Conservation (phyloP, 1,140 invertebrate species). For the Zophobas morio region DNA sequence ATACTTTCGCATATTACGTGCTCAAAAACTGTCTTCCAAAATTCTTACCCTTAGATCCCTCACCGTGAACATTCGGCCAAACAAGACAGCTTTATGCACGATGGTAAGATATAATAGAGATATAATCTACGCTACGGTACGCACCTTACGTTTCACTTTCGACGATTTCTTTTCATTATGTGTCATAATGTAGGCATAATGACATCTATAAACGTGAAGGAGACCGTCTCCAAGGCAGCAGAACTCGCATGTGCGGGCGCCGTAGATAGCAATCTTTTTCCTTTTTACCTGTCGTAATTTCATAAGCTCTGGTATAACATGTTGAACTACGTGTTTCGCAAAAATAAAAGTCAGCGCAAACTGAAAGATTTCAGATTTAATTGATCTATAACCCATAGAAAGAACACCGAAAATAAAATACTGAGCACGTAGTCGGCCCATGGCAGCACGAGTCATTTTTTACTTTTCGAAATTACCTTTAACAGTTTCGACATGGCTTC, state of each 20-base stretch:
- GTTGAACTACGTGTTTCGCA: background rate
- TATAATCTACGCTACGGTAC: conserved; percentile 35
- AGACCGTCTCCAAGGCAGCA: conserved; percentile 29
- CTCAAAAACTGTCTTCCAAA: too few relatives aligned
- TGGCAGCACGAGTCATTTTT: conserved; percentile 11
- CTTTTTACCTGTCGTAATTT: conserved; percentile 25
- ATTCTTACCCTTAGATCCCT: too few relatives aligned
- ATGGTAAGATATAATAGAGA: conserved; percentile 25
- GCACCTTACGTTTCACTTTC: conserved; percentile 42
- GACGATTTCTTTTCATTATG: conserved; percentile 37
- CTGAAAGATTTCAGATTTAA: background rate
- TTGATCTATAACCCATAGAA: too few relatives aligned
- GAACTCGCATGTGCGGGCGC: conserved; percentile 17
- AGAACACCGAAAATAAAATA: too few relatives aligned
- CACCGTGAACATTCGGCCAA: too few relatives aligned
- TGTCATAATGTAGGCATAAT: conserved; percentile 45
- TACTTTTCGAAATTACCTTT: background rate
- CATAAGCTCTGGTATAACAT: background rate
- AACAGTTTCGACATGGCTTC: conserved; percentile 19
- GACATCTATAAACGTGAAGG: conserved; percentile 43
- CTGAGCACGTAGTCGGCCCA: background rate
- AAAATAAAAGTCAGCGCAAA: background rate
- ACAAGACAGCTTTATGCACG: background rate
- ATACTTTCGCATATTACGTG: too few relatives aligned
- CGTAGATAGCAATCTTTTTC: conserved; percentile 27